phyloP scores from a whole-genome alignment of 2,113 vertebrate genomes.

The Bombycilla garrulus region DNA sequence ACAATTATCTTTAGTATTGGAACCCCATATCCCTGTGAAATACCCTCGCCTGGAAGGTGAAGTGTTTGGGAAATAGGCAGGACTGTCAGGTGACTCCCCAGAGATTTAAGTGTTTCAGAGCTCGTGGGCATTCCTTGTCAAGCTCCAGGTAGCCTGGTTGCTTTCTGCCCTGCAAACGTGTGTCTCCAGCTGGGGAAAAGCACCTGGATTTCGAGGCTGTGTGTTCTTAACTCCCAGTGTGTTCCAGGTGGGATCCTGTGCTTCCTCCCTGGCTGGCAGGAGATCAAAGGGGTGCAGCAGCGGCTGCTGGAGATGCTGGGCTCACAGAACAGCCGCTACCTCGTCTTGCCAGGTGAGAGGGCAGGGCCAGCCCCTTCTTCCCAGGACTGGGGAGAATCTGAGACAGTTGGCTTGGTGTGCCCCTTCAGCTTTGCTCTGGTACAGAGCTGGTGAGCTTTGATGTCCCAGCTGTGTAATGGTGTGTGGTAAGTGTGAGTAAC shows the following conservation, averaged over 20 bases:
- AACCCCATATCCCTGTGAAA: background rate
- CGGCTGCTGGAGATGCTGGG: conserved; percentile 77
- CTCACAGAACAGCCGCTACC: conserved; percentile 77
- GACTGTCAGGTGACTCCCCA: background rate
- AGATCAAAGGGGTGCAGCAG: conserved; percentile 90
- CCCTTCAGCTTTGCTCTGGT: background rate
- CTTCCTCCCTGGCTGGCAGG: conserved; percentile 97
- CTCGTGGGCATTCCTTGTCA: rapidly evolving
- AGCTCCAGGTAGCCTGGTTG: background rate
- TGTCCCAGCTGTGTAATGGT: background rate
- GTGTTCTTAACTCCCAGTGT: background rate
- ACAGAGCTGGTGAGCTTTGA: background rate
- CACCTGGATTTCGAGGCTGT: rapidly evolving
- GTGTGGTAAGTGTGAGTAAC: background rate
- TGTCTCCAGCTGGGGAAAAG: background rate
- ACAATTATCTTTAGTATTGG: background rate
- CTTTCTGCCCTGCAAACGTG: background rate
- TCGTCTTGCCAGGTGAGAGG: conserved; percentile 87
- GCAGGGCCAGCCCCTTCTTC: background rate
- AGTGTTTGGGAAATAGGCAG: background rate
- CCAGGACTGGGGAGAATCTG: background rate
- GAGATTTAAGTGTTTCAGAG: background rate
- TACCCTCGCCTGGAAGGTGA: background rate
- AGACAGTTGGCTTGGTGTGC: background rate
- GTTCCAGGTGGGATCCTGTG: conserved; percentile 91